Evolutionary conservation across 2,797 vertebrate species (phyloP).

Genomic region (Anguilla marmorata): DNA sequence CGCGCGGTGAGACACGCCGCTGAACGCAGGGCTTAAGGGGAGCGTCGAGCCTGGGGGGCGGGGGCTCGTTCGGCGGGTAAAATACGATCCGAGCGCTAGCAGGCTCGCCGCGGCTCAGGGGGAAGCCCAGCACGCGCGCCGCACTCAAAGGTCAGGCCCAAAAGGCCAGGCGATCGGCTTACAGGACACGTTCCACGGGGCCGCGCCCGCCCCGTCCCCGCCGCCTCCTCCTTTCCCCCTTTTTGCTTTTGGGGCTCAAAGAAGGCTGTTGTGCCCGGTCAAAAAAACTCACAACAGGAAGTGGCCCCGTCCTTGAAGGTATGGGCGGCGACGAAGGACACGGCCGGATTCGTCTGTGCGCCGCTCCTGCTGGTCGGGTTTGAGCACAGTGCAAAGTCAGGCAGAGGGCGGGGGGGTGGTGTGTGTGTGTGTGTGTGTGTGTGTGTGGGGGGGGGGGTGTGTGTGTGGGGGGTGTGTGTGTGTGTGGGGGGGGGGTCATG

Average conservation of each 20-base stretch:
- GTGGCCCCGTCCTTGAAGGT: not conserved
- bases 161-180: not conserved
- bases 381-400: slow-evolving; percentile 7
- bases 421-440: too few species aligned
- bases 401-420: not conserved
- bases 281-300: not conserved
- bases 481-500: not conserved
- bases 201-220: not conserved
- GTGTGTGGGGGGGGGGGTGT: not conserved
- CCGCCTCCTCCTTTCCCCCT: not conserved
- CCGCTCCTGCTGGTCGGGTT: not conserved
- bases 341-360: not conserved
- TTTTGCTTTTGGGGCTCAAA: not conserved
- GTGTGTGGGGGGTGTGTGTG: too few species aligned
- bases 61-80: not conserved
- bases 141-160: slow-evolving; percentile 6
- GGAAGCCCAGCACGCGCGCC: not conserved
- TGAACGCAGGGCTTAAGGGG: not conserved
- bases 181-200: not conserved
- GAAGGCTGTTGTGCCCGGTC: not conserved
- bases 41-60: not conserved
- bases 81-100: not conserved
- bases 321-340: not conserved
- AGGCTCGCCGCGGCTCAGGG: not conserved
- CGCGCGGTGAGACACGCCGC: not conserved